Evolutionary conservation across 2,888 invertebrate species (phyloP), one percentile per base, ranked within the genome.

Genomic region (Phlogophora meticulosa): DNA sequence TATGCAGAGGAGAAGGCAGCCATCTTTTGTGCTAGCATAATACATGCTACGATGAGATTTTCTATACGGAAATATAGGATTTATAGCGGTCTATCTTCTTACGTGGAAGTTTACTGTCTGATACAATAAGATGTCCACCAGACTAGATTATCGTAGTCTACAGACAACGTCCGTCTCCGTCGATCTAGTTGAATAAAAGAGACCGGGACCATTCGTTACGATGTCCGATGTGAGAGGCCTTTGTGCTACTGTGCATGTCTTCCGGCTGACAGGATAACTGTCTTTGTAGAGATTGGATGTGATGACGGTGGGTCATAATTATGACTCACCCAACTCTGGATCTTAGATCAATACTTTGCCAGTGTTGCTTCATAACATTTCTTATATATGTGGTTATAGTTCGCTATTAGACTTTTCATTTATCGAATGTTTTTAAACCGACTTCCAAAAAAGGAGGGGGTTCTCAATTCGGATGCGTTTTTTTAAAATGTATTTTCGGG

Each of bases 191-290:
- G 63, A 56, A 51, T 72, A 63, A 36, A 48, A 72, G 55, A 56
- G 71, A 58, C 24, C 76, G 76, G 71, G 46, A 24, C 32, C 70
- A 36, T 77, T 77, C 49, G 72, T 77, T 71, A 55, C 40, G 46
- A 71, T 48, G 46, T 61, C 34, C 55, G 45, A 22, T 55, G 53
- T 60, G 45, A 24, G 40, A 65, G 28, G 65, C 43, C 72, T 72
- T 77, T 72, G 63, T 72, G 78, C 42, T 40, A 24, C 53, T 36
- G 32, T 72, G 55, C 62, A 48, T 53, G 49, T 42, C 72, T 72
- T 72, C 78, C 78, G 72, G 78, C n/a, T 61, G 78, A 72, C 72
- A 77, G 28, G 48, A 53, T 53, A 34, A 36, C 38, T 28, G 28
- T 42, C 45, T 78, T 72, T 72, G 63, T 77, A 7, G 4, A 61